These are phyloP conservation scores for Phlogophora meticulosa DNA, from an alignment of 2,888 invertebrate species.

Conservation along the genomic window DNA sequence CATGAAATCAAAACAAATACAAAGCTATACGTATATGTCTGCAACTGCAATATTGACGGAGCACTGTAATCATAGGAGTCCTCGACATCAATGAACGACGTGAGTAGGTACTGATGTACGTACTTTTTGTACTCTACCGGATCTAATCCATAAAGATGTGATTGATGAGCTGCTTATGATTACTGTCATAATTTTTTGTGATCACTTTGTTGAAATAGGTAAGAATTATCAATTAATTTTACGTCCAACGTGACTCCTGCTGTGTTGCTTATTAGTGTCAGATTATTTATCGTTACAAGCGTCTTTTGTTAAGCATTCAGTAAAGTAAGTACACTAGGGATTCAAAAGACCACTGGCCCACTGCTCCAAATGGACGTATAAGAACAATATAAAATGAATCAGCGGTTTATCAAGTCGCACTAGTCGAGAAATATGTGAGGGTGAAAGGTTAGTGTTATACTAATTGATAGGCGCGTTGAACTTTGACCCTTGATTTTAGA, in stretches of 20 bases:
- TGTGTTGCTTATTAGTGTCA: constrained; percentile 27
- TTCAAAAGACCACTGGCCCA: not conserved
- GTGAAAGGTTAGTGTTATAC: constrained; percentile 24
- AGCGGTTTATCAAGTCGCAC: constrained; percentile 18
- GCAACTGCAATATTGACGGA: constrained; percentile 49
- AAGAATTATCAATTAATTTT: constrained; percentile 42
- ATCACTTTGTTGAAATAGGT: constrained; percentile 15
- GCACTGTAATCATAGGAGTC: constrained; percentile 41
- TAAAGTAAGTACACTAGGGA: not conserved
- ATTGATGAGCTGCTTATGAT: constrained; percentile 51
- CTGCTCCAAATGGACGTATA: constrained; percentile 1
- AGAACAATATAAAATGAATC: constrained; percentile 10
- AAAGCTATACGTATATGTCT: constrained; percentile 15
- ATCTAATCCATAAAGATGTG: constrained; percentile 43
- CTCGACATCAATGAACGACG: constrained; percentile 52
- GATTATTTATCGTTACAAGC: not conserved
- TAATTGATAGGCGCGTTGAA: constrained; percentile 33
- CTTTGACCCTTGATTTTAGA: not conserved
- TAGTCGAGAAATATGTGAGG: constrained; percentile 4
- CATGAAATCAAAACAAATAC: constrained; percentile 55
- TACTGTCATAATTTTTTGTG: constrained; percentile 51
- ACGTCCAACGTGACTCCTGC: constrained; percentile 17
- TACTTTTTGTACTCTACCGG: constrained; percentile 60
- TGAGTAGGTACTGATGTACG: constrained; percentile 3
- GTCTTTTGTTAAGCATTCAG: not conserved